Base-by-base conservation (phyloP, 2,113 vertebrate species). In the Corapipo altera region DNA sequence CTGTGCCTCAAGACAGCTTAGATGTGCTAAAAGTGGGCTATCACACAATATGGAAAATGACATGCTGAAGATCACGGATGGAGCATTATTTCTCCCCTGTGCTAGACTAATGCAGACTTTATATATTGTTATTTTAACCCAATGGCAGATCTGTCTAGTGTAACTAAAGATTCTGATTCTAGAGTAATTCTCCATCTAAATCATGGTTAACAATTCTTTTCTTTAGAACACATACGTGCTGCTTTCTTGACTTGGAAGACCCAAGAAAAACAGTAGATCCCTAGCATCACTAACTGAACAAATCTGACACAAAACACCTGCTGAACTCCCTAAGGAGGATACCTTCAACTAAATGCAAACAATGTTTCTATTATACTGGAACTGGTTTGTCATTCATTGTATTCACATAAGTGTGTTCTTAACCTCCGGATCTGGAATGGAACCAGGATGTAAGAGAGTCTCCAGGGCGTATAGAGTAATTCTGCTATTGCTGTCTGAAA, bases 301-400 rank as follows among this genome's bases (percentile, higher is more conserved):
- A 77, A 72, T 52, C 1, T 33, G 17, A 85, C 14, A 83, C n/a
- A 61, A 33, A 82, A 82, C 49, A 85, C 54, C 41, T 66, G 69
- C 27, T 35, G 20, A 86, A 70, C 15, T 67, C 76, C 55, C 77
- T 75, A n/a, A 85, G 28, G 16, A 81, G 61, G 44, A 79, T 6
- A 76, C 26, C 32, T 89, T 65, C 37, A 89, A 48, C 44, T n/a
- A 65, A 85, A 89, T 0, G 6, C 43, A 89, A 94, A 94, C 73
- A 93, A 35, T 28, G 49, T 55, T 82, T 59, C 71, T 58, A 82
- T 89, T 95, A 57, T 72, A 49, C 39, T 95, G 28, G 19, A 93
- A 75, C 87, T 69, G 28, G 49, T 95, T 91, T 91, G 77, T 74
- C 70, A 70, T 88, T 89, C 84, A 85, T 46, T 93, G 62, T 85